Conservation (phyloP, 1,140 invertebrate species). For the Pararge aegeria region DNA sequence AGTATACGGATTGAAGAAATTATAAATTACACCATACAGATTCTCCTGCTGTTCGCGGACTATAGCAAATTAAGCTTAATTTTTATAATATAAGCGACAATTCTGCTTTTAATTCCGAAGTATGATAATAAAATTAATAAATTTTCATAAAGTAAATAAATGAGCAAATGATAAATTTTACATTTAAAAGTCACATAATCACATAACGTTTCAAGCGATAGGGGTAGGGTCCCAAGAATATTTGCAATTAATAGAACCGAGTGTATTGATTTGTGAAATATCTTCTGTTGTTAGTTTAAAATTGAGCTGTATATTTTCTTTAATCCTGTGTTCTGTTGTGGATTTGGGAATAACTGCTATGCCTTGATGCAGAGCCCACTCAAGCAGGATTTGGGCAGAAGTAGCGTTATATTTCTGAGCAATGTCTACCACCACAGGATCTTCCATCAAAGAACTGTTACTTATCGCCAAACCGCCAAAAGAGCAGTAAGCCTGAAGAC, state of each 20-base stretch:
- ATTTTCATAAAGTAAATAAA: no score
- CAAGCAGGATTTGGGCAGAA: conserved; percentile 85
- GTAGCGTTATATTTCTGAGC: conserved; percentile 81
- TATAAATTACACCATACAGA: no score
- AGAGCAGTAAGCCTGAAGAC: conserved; percentile 90
- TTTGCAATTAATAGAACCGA: conserved; percentile 79
- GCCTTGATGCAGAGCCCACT: conserved; percentile 85
- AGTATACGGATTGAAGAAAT: no score
- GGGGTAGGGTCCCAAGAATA: conserved; percentile 86
- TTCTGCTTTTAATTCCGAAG: not conserved
- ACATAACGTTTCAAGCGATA: conserved; percentile 24
- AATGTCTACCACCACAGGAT: conserved; percentile 81
- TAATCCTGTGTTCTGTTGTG: conserved; percentile 81
- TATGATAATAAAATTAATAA: no score
- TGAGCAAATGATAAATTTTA: no score
- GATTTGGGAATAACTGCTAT: conserved; percentile 88
- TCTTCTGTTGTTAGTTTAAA: conserved; percentile 80
- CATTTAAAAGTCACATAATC: not conserved
- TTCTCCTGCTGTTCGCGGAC: no score
- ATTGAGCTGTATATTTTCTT: conserved; percentile 84
- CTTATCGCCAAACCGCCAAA: conserved; percentile 83
- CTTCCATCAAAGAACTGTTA: conserved; percentile 80
- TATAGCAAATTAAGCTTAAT: no score
- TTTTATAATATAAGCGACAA: no score
- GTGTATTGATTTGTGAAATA: conserved; percentile 80